These are phyloP conservation scores for Oryzias celebensis DNA, from an alignment of 2,113 vertebrate species.

Conservation along the genomic window DNA sequence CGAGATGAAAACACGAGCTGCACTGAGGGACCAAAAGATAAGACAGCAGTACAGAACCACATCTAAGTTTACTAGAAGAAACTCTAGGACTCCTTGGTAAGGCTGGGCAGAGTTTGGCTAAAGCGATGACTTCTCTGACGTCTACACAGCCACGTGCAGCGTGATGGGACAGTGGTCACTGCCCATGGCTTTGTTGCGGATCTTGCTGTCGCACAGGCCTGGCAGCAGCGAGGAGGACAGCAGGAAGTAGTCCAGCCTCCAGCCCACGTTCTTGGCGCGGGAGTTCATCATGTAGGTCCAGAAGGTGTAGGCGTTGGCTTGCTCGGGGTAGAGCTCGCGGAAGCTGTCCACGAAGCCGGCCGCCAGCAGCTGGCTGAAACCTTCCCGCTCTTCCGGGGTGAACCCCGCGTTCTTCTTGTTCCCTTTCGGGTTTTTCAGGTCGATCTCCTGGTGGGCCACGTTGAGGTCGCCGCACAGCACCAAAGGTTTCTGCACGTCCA, in stretches of 20 bases:
- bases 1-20: neutral
- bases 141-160: constrained; percentile 80
- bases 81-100: neutral
- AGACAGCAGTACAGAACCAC: constrained; percentile 14
- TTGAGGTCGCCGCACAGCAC: constrained; percentile 91
- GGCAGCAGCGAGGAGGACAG: constrained; percentile 81
- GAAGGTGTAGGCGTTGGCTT: constrained; percentile 85
- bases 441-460: constrained; percentile 89
- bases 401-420: constrained; percentile 91
- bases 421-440: constrained; percentile 88
- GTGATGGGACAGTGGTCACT: constrained; percentile 93
- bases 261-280: constrained; percentile 87
- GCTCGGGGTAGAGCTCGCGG: constrained; percentile 84
- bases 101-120: neutral
- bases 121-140: neutral
- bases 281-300: constrained; percentile 95
- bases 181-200: constrained; percentile 83
- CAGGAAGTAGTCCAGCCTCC: constrained; percentile 91
- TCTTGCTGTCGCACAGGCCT: constrained; percentile 87
- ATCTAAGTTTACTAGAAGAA: neutral
- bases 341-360: constrained; percentile 86
- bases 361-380: constrained; percentile 80
- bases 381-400: constrained; percentile 85
- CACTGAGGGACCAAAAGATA: neutral
- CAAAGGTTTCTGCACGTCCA: constrained; percentile 84